These are phyloP conservation scores for Acromyrmex charruanus DNA, from an alignment of 1,140 invertebrate genomes.

Conservation along the genomic window DNA sequence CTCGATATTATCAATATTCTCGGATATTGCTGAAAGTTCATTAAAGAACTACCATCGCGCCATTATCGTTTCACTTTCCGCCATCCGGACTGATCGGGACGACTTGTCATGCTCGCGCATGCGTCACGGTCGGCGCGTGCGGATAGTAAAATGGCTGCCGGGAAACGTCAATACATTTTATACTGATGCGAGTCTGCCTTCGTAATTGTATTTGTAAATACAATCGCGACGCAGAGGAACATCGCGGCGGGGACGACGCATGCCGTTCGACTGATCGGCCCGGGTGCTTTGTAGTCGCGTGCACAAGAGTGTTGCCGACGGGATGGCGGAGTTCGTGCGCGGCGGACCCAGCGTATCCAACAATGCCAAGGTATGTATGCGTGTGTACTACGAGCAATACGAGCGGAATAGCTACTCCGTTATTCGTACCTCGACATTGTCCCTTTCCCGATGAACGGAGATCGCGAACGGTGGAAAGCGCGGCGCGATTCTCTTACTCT, in stretches of 20 bases:
- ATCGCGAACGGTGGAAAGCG: neutral
- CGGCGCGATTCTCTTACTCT: neutral
- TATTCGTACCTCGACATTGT: slow-evolving; percentile 17
- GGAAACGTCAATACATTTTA: slow-evolving; percentile 85
- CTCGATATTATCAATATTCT: neutral
- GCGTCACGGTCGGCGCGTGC: slow-evolving; percentile 61
- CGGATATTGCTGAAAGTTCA: neutral
- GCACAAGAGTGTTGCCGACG: slow-evolving; percentile 63
- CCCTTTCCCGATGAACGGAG: neutral
- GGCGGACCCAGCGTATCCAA: slow-evolving; percentile 87
- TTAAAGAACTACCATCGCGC: neutral
- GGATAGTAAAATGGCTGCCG: slow-evolving; percentile 83
- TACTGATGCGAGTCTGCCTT: slow-evolving; percentile 73
- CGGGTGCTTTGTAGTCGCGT: slow-evolving; percentile 48
- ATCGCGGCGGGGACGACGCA: slow-evolving; percentile 71
- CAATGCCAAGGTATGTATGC: slow-evolving; percentile 84
- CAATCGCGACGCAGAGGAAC: slow-evolving; percentile 43
- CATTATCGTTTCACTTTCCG: neutral
- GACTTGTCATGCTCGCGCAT: neutral
- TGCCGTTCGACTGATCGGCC: slow-evolving; percentile 74
- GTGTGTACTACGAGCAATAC: neutral
- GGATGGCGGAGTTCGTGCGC: slow-evolving; percentile 88
- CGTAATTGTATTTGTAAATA: slow-evolving; percentile 78
- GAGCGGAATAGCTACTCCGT: neutral
- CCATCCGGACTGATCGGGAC: no score